Evolutionary conservation across 2,113 vertebrate species (phyloP).

Genomic region (Sarotherodon lohbergeri): DNA sequence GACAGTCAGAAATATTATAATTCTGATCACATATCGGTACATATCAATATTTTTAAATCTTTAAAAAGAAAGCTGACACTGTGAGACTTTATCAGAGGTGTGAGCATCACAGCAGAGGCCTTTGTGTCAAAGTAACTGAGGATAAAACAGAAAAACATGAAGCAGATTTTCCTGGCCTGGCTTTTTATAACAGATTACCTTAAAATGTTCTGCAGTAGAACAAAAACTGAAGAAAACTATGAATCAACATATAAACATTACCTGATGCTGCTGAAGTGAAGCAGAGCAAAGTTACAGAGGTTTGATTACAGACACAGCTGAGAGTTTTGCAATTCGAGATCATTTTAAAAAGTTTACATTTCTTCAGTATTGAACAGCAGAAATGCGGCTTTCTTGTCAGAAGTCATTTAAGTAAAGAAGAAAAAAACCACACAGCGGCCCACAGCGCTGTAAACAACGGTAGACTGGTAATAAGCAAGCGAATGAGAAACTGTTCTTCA

Average conservation of each 20-base stretch:
- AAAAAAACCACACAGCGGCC: background rate
- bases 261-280: no score
- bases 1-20: background rate
- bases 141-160: background rate
- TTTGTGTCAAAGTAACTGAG: background rate
- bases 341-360: background rate
- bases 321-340: background rate
- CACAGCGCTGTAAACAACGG: background rate
- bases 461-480: background rate
- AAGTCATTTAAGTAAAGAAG: background rate
- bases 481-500: background rate
- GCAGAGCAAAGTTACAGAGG: background rate
- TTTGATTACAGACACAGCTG: accelerated
- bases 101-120: accelerated
- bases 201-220: no score
- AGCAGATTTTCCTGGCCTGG: no score
- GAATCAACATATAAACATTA: no score
- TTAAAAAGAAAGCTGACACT: background rate
- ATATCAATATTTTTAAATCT: background rate
- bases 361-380: background rate
- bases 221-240: no score
- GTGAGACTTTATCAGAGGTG: background rate
- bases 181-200: no score
- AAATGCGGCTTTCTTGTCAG: background rate
- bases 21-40: background rate